Evolutionary conservation across 2,888 invertebrate genomes (phyloP), one percentile per base, ranked within the genome.

Genomic region (Drosophila emarginata): DNA sequence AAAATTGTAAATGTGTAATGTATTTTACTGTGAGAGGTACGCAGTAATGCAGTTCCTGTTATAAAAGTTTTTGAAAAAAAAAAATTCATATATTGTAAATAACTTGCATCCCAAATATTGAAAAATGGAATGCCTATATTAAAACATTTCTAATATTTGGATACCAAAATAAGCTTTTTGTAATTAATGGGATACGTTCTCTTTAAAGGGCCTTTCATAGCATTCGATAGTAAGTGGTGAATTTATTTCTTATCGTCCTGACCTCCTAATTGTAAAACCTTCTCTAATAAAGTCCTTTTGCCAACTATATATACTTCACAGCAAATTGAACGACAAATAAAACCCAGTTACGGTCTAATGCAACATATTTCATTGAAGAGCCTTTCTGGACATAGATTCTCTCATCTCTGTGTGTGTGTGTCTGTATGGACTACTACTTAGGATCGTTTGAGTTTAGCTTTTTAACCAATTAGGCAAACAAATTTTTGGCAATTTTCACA

Each of bases 401-500:
- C 14, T 12, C 4, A 37, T 37, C 4, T 32, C 4, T 11, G 9
- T 39, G 15, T 15, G 14, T 15, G 15, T 18, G 15, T 37, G 37
- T 37, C 4, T 37, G n/a, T 39, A 14, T 39, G 39, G 39, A 39
- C 39, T 39, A 39, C 39, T 39, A 39, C 39, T 39, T 39, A 14
- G 39, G 4, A 21, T 21, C 45, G 18, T 21, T 21, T 18, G 32
- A 36, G 32, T 32, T 12, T 32, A 36, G 32, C 54, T 36, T 54
- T 54, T 54, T n/a, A 36, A 54, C 78, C 81, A 81, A 81, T 81
- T 81, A 81, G 75, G 73, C 67, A 78, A 76, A 80, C 84, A 76
- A 81, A 82, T 81, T 86, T 80, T 37, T 37, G 32, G 76, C 67
- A 73, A 83, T 80, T 74, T 81, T 78, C 73, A 76, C 86, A 64